Conservation (phyloP, 2,888 invertebrate species). For the Scelioninae gen. 2 region DNA sequence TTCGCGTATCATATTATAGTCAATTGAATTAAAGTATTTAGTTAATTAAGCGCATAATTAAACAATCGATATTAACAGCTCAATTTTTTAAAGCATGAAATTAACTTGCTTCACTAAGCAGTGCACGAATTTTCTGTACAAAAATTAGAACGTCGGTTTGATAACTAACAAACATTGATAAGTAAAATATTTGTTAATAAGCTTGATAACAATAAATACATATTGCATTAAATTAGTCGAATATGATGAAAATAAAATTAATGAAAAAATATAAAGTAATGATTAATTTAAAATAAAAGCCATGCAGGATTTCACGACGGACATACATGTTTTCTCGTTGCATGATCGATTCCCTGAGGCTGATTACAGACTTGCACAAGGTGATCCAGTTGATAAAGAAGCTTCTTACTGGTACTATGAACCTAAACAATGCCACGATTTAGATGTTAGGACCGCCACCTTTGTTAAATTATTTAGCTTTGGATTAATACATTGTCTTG, state of each 20-base stretch:
- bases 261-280: conserved; percentile 3
- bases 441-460: conserved; percentile 62
- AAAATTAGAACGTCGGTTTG: too few relatives aligned
- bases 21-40: too few relatives aligned
- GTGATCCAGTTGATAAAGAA: conserved; percentile 95
- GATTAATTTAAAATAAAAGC: conserved; percentile 47
- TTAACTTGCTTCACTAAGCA: too few relatives aligned
- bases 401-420: conserved; percentile 96
- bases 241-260: too few relatives aligned
- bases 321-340: conserved; percentile 85
- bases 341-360: conserved; percentile 82
- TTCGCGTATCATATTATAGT: background rate
- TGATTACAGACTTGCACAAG: conserved; percentile 97
- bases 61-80: background rate
- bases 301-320: conserved; percentile 65
- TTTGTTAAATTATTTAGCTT: conserved; percentile 49
- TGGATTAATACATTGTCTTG: conserved; percentile 16
- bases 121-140: too few relatives aligned
- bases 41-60: too few relatives aligned
- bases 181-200: conserved; percentile 19
- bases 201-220: conserved; percentile 7
- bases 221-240: too few relatives aligned
- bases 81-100: too few relatives aligned
- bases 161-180: too few relatives aligned
- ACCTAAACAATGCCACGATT: conserved; percentile 79